A percentile compares a stretch with the other conserved stretches of the same genome.
Conservation (phyloP, 2,113 vertebrate genomes). For the Oxygymnocypris stewartii region DNA sequence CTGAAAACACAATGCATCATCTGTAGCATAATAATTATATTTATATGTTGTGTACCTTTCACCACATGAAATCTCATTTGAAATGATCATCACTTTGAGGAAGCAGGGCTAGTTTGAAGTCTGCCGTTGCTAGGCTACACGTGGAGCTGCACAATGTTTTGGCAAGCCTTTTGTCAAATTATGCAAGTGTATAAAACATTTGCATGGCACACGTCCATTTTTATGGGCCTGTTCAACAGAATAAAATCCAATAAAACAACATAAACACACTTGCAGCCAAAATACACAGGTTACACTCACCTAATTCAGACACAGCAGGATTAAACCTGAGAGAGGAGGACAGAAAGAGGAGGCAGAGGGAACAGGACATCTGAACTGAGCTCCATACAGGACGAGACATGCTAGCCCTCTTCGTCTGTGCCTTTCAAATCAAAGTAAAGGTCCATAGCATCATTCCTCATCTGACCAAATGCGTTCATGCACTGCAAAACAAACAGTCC, state of each 20-base stretch:
- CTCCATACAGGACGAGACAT: conserved; percentile 62
- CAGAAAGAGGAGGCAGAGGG: conserved; percentile 64
- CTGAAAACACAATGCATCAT: background rate
- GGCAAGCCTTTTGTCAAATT: conserved; percentile 58
- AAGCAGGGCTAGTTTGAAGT: conserved; percentile 51
- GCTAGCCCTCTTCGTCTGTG: conserved; percentile 55
- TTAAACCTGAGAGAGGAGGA: conserved; percentile 52
- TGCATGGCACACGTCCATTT: conserved; percentile 53
- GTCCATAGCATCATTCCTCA: conserved; percentile 59
- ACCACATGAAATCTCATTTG: conserved; percentile 13
- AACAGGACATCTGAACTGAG: conserved; percentile 63
- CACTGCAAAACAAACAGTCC: conserved; percentile 25
- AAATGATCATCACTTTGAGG: conserved; percentile 48
- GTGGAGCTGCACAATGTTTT: conserved; percentile 53
- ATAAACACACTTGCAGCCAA: conserved; percentile 9
- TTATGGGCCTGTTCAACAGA: background rate
- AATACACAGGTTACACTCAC: conserved; percentile 60
- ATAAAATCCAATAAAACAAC: background rate
- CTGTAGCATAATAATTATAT: background rate
- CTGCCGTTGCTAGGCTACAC: conserved; percentile 63
- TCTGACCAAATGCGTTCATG: conserved; percentile 58
- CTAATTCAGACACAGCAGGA: conserved; percentile 58
- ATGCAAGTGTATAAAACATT: conserved; percentile 58
- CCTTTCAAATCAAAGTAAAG: conserved; percentile 38
- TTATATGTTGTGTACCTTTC: background rate